Evolutionary conservation across 2,888 invertebrate species (phyloP), one percentile per base, ranked within the genome.

Genomic region (Rhagonycha lutea): DNA sequence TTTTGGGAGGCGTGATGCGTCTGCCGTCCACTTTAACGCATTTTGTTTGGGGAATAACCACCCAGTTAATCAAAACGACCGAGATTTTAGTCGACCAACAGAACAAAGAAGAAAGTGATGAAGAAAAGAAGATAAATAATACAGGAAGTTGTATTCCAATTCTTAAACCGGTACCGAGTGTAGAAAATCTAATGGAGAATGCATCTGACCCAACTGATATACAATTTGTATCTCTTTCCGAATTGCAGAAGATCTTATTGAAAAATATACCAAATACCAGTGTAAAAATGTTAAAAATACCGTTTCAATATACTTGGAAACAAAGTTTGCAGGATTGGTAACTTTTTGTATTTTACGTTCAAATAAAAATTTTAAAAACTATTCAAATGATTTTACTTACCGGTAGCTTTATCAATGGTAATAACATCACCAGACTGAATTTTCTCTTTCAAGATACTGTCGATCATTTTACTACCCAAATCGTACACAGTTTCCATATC

Each of bases 401-500:
- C n/a, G n/a, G 98, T 98, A 0, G 98, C 98, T 88, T 99, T 99
- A 88, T 99, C 99, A 83, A 99, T 99, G 7, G 98, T 98, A 14
- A 99, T 95, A 0, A 99, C 97, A 87, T 99, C 99, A 1, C 98
- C 97, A 0, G 96, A 95, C 90, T 96, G 96, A 2, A 96, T 96
- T 90, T 98, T 98, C 85, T 99, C 98, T 84, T 98, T 98, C 82
- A 97, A 93, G 74, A 98, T 91, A 72, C 96, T 96, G 86, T 99
- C 98, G 72, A 99, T 98, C 94, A 99, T 98, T 90, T 99, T 99
- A 70, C 95, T 95, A 2, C 99, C 99, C 86, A 99, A 91, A 87
- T 99, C 99, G 86, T 99, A 99, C 79, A 98, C 95, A 0, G 99
- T 99, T 88, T 99, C 99, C 99, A 99, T 99, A 87, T 99, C 99